Evolutionary conservation across 2,797 vertebrate genomes (phyloP).

Genomic region (Channa striata): DNA sequence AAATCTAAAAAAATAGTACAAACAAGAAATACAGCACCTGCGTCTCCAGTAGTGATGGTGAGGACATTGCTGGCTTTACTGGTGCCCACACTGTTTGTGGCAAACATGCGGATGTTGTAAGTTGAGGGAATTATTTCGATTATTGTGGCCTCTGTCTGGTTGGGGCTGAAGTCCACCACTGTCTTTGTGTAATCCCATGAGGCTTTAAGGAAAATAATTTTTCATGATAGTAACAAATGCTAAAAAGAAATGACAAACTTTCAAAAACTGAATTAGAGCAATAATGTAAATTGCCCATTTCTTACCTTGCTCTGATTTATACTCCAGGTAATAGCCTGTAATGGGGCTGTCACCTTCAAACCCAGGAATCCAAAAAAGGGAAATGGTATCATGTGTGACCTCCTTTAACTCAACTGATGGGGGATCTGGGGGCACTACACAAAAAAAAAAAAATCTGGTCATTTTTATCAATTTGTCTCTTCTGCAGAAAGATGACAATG

Average conservation of each 20-base stretch:
- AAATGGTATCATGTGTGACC: conserved; percentile 55
- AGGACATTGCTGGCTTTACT: conserved; percentile 76
- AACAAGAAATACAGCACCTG: conserved; percentile 54
- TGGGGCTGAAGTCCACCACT: conserved; percentile 57
- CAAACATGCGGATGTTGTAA: conserved; percentile 80
- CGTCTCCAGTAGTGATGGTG: conserved; percentile 66
- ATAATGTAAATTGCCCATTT: not conserved
- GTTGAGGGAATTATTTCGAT: conserved; percentile 72
- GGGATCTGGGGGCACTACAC: conserved; percentile 64
- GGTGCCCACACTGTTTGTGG: conserved; percentile 59
- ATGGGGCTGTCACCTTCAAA: conserved; percentile 66
- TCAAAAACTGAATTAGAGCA: not conserved
- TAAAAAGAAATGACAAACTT: not conserved
- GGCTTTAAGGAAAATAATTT: conserved; percentile 41
- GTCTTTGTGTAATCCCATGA: conserved; percentile 70
- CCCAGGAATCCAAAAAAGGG: conserved; percentile 69
- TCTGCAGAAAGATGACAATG: not conserved
- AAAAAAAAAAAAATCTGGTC: not conserved
- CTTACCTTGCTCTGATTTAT: conserved; percentile 70
- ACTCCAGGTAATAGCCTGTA: conserved; percentile 69
- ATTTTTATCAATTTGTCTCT: conserved; percentile 1
- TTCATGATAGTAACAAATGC: not conserved
- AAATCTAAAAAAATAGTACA: not conserved
- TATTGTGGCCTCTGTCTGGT: conserved; percentile 68
- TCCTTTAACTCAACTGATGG: conserved; percentile 65